Percentiles rank a stretch among this genome's conserved stretches.
These are phyloP conservation scores for Ricordea florida DNA, from an alignment of 92 coral and sea anemone genomes.

Conservation along the genomic window DNA sequence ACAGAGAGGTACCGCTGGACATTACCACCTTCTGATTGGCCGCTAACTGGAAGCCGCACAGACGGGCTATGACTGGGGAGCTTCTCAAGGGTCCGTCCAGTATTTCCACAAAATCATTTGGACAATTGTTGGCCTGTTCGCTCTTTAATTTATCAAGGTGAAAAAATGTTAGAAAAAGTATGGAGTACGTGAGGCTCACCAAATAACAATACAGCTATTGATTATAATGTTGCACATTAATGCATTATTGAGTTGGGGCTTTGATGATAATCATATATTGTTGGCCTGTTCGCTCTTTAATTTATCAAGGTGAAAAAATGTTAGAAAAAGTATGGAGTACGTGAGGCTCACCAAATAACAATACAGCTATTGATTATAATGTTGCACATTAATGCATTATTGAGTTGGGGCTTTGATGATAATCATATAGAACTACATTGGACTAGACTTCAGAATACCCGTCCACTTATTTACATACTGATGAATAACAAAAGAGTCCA, in stretches of 20 bases:
- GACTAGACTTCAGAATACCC: too few relatives aligned
- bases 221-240: too few relatives aligned
- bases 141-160: slow-evolving; percentile 20
- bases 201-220: background rate
- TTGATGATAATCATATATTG: too few relatives aligned
- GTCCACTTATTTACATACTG: too few relatives aligned
- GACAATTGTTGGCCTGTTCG: slow-evolving; percentile 58
- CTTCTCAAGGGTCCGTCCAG: slow-evolving; percentile 50
- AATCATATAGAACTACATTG: too few relatives aligned
- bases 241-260: too few relatives aligned
- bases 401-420: too few relatives aligned
- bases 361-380: background rate
- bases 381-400: too few relatives aligned
- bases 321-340: background rate
- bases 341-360: background rate
- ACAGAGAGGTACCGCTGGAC: slow-evolving; percentile 56
- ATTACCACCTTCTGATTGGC: background rate
- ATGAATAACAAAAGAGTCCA: too few relatives aligned
- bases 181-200: background rate
- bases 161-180: background rate
- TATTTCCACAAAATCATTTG: slow-evolving; percentile 65
- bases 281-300: slow-evolving; percentile 51
- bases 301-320: background rate
- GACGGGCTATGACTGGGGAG: slow-evolving; percentile 37
- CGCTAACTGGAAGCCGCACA: slow-evolving; percentile 48